Conservation (phyloP, 2,113 vertebrate genomes). For the Rhadina sibilatrix region DNA sequence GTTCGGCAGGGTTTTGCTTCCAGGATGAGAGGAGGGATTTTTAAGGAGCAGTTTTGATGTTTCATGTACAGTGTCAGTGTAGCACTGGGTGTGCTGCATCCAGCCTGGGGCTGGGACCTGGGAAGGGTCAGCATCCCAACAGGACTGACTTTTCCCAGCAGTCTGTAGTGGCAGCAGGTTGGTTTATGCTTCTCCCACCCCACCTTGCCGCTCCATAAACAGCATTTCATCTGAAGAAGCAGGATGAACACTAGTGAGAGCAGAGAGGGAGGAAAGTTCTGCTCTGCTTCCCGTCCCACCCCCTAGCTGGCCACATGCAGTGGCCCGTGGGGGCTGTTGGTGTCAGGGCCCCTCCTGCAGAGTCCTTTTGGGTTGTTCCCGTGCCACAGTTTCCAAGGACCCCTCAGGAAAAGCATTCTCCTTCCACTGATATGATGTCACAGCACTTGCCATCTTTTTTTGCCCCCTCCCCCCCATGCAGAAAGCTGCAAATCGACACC, state of each 20-base stretch:
- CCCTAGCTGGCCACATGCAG: accelerated
- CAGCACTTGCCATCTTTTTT: neutral
- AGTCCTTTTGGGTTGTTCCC: neutral
- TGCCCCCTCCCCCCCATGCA: too few relatives aligned
- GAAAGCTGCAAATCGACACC: neutral
- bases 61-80: neutral
- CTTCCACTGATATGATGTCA: neutral
- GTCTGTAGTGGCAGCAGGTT: neutral
- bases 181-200: neutral
- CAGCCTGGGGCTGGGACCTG: neutral
- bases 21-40: neutral
- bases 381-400: accelerated
- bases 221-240: neutral
- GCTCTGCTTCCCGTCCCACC: neutral
- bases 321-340: accelerated
- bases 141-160: neutral
- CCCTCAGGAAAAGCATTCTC: neutral
- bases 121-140: neutral
- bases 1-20: neutral
- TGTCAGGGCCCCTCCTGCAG: neutral
- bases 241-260: neutral
- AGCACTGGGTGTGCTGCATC: too few relatives aligned
- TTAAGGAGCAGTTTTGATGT: neutral
- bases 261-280: neutral
- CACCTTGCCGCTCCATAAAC: neutral